A percentile compares a stretch with the other conserved stretches of the same genome.
Conservation (phyloP, 2,888 invertebrate genomes). For the Sacculina carcini region DNA sequence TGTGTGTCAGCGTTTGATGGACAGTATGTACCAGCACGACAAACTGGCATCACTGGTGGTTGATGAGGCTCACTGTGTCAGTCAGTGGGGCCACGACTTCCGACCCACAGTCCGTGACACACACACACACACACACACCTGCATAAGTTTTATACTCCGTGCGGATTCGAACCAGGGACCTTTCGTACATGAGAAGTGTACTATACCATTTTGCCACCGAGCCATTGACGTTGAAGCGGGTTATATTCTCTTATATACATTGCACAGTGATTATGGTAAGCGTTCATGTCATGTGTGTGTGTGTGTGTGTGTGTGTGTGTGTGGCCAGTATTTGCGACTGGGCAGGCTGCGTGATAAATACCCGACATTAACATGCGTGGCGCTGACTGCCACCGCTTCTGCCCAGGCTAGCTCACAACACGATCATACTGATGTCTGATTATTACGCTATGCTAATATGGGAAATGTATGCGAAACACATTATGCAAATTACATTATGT, state of each 20-base stretch:
- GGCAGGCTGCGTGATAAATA: constrained; percentile 36
- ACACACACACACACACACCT: too few species aligned
- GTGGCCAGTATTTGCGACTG: constrained; percentile 77
- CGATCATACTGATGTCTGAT: too few species aligned
- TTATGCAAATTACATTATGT: too few species aligned
- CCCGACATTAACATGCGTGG: constrained; percentile 52
- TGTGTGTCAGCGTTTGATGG: constrained; percentile 29
- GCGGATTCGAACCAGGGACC: background rate
- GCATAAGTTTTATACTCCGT: background rate
- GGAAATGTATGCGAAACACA: too few species aligned
- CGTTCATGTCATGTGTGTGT: too few species aligned
- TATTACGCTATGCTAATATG: too few species aligned
- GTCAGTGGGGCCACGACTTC: constrained; percentile 98
- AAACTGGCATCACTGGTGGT: constrained; percentile 71
- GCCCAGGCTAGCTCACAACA: constrained; percentile 23
- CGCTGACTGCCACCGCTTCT: constrained; percentile 84
- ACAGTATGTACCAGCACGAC: constrained; percentile 39
- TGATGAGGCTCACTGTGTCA: constrained; percentile 94
- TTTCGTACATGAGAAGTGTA: background rate
- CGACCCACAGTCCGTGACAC: too few species aligned
- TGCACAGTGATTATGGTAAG: too few species aligned
- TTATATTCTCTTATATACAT: too few species aligned
- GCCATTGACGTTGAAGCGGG: constrained; percentile 22
- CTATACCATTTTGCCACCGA: background rate
- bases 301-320: too few species aligned